These are phyloP conservation scores for Scaptodrosophila latifasciaeformis DNA, from an alignment of 2,888 invertebrate species.

Conservation along the genomic window DNA sequence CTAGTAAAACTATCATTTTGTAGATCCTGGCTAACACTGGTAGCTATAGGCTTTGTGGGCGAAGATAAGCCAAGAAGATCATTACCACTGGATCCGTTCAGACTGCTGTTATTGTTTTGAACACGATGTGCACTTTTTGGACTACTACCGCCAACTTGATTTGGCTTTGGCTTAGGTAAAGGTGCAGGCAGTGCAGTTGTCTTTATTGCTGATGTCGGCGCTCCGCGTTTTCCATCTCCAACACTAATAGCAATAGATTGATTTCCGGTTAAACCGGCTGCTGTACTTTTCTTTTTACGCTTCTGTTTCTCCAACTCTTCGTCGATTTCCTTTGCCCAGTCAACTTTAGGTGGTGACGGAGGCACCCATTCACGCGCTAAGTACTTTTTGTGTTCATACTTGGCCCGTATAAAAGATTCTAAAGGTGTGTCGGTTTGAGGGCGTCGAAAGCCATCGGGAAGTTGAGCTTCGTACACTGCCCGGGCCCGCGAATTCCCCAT, in stretches of 20 bases:
- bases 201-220: constrained; percentile 31
- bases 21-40: constrained; percentile 70
- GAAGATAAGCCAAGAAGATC: constrained; percentile 74
- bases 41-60: constrained; percentile 76
- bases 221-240: constrained; percentile 31
- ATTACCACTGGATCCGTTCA: constrained; percentile 52
- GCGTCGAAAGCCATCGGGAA: constrained; percentile 95
- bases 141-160: constrained; percentile 67
- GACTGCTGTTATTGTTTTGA: constrained; percentile 40
- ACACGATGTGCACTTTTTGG: constrained; percentile 73
- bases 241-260: constrained; percentile 35
- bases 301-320: constrained; percentile 89
- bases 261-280: constrained; percentile 67
- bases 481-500: constrained; percentile 98
- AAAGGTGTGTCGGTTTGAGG: constrained; percentile 95
- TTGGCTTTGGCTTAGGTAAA: constrained; percentile 72
- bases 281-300: constrained; percentile 86
- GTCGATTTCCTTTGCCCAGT: constrained; percentile 91
- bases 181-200: constrained; percentile 69
- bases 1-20: constrained; percentile 72
- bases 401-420: constrained; percentile 96
- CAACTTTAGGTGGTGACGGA: constrained; percentile 87
- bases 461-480: constrained; percentile 97
- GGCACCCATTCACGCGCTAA: constrained; percentile 98
- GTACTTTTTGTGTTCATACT: constrained; percentile 99